Evolutionary conservation across 1,140 invertebrate genomes (phyloP).

Genomic region (Anastrepha ludens): DNA sequence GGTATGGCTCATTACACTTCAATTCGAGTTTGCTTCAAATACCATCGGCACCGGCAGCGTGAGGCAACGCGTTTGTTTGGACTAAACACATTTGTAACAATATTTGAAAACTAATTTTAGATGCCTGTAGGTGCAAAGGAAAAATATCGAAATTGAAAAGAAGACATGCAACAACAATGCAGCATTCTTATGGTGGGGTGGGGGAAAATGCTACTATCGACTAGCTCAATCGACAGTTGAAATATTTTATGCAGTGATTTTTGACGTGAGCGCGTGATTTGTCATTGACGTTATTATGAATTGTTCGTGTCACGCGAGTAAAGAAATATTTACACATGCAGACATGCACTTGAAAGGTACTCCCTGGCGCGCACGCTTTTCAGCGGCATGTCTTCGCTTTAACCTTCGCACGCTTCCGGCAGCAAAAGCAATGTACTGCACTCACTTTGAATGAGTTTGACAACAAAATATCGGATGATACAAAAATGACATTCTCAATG

Average conservation of each 20-base stretch:
- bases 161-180: conserved; percentile 7
- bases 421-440: neutral
- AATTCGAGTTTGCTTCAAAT: conserved; percentile 2
- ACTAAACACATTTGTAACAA: conserved; percentile 74
- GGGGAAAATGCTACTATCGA: neutral
- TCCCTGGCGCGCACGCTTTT: neutral
- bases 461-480: conserved; percentile 48
- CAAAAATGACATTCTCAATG: conserved; percentile 35
- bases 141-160: conserved; percentile 28
- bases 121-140: conserved; percentile 40
- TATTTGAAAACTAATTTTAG: conserved; percentile 74
- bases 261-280: conserved; percentile 73
- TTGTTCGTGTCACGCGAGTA: conserved; percentile 52
- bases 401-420: neutral
- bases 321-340: neutral
- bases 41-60: neutral
- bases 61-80: conserved; percentile 63
- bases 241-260: conserved; percentile 73
- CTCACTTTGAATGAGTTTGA: conserved; percentile 8
- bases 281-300: conserved; percentile 73
- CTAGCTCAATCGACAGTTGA: conserved; percentile 64
- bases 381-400: neutral
- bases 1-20: conserved; percentile 22
- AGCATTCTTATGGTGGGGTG: neutral
- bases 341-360: neutral